These are phyloP conservation scores for Prunella himalayana DNA, from an alignment of 2,113 vertebrate genomes.

Conservation along the genomic window DNA sequence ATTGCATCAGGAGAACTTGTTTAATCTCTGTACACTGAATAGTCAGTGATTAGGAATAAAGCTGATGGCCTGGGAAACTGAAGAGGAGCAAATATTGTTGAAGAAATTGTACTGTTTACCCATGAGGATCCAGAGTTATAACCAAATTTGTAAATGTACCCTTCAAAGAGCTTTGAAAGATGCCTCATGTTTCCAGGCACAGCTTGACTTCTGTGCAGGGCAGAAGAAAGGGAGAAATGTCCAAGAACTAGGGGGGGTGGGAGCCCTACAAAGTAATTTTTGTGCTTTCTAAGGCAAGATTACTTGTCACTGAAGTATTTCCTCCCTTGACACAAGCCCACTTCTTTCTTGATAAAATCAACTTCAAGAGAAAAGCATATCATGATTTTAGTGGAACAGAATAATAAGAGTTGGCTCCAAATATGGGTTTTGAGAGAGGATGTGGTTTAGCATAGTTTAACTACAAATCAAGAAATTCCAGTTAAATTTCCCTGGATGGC, in stretches of 20 bases:
- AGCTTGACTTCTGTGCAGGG: not conserved
- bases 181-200: not conserved
- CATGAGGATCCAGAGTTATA: not conserved
- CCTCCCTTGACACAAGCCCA: not conserved
- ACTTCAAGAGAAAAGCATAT: not conserved
- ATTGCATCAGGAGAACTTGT: not conserved
- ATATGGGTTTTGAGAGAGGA: not conserved
- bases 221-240: not conserved
- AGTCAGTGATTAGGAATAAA: not conserved
- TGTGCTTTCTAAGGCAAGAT: not conserved
- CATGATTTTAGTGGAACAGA: not conserved
- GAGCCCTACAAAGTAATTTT: not conserved
- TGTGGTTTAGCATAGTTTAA: not conserved
- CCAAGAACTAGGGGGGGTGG: not conserved
- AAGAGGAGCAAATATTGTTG: not conserved
- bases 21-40: not conserved
- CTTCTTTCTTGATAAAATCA: not conserved
- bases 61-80: not conserved
- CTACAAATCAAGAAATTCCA: not conserved
- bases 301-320: not conserved
- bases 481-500: not conserved
- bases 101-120: not conserved
- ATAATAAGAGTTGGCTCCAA: not conserved
- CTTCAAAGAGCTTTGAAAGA: not conserved
- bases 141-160: not conserved